These are phyloP conservation scores for Promerops cafer DNA, from an alignment of 2,113 vertebrate species.

Conservation along the genomic window DNA sequence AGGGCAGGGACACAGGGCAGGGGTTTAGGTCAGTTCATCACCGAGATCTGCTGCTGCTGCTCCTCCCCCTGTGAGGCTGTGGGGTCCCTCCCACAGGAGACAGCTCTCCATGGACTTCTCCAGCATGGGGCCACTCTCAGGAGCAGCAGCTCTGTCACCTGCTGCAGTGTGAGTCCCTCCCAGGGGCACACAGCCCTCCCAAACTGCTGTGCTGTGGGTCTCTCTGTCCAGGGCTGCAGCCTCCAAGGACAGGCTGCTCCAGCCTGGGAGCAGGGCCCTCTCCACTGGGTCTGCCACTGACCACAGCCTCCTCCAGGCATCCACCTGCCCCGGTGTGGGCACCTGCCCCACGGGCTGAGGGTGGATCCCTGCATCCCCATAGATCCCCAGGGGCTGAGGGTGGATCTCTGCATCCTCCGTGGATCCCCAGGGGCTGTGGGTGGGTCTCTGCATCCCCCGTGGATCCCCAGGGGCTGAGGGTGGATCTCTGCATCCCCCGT, in stretches of 20 bases:
- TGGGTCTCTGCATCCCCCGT: not conserved
- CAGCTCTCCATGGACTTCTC: not conserved
- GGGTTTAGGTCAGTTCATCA: not conserved
- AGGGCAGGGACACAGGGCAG: not conserved
- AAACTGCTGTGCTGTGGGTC: not conserved
- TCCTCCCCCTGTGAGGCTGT: accelerated
- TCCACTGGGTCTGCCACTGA: not conserved
- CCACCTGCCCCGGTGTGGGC: not conserved
- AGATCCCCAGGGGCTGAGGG: not conserved
- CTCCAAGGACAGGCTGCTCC: not conserved
- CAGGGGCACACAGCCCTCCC: not conserved
- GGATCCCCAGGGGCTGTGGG: not conserved
- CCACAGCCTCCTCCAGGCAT: not conserved
- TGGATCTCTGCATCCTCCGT: not conserved
- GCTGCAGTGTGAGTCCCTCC: not conserved
- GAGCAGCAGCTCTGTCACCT: not conserved
- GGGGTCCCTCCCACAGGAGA: accelerated
- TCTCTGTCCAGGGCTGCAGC: not conserved
- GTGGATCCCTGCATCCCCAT: not conserved
- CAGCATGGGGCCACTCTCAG: accelerated
- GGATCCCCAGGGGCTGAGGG: not conserved
- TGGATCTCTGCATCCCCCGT: not conserved
- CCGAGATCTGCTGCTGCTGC: accelerated
- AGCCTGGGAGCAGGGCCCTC: not conserved
- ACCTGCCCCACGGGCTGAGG: not conserved